Evolutionary conservation across 2,888 invertebrate species (phyloP).

Genomic region (Schizaphis graminum): DNA sequence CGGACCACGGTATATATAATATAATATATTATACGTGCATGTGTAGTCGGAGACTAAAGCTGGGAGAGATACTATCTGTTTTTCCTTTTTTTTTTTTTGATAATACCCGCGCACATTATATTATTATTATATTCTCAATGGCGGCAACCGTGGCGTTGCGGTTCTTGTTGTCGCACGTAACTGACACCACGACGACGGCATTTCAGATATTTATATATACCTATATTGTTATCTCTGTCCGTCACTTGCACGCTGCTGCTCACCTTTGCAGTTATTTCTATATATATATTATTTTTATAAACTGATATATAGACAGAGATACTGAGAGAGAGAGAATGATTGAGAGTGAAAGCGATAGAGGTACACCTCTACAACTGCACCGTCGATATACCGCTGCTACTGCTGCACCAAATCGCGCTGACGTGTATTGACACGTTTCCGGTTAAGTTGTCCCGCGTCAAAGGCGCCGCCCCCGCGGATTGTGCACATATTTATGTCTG

Average conservation of each 20-base stretch:
- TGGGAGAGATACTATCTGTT: constrained; percentile 20
- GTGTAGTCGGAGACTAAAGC: background rate
- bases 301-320: background rate
- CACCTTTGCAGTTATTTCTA: background rate
- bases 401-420: constrained; percentile 32
- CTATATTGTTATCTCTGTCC: background rate
- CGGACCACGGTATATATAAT: background rate
- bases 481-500: background rate
- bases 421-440: constrained; percentile 63
- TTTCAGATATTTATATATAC: background rate
- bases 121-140: background rate
- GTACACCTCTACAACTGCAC: background rate
- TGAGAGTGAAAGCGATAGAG: background rate
- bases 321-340: background rate
- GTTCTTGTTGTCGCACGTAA: constrained; percentile 42
- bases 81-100: background rate
- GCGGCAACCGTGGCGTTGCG: constrained; percentile 27
- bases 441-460: constrained; percentile 63
- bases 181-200: constrained; percentile 41
- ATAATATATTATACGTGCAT: background rate
- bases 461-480: constrained; percentile 53
- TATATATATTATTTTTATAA: constrained; percentile 12
- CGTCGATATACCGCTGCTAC: background rate
- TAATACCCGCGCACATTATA: background rate
- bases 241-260: background rate